phyloP scores from a whole-genome alignment of 2,113 vertebrate species.

The Pituophis catenifer region DNA sequence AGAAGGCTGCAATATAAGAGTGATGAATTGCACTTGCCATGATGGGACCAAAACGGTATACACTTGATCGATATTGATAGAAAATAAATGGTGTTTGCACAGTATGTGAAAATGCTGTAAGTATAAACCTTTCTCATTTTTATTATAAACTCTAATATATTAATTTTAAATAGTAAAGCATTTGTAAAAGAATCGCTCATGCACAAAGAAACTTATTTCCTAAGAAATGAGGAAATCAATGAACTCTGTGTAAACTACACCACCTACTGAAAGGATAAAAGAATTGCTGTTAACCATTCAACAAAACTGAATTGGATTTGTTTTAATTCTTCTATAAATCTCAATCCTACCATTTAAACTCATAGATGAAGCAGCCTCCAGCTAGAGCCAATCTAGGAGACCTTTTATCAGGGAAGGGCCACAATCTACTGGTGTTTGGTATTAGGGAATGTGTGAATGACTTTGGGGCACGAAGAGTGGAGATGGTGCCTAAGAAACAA shows the following conservation, averaged over 20 bases:
- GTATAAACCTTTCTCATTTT: background rate
- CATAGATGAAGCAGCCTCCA: background rate
- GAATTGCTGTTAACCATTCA: background rate
- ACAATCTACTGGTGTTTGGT: background rate
- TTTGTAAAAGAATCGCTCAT: background rate
- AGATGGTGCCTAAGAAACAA: background rate
- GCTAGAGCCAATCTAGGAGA: background rate
- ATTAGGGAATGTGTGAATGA: background rate
- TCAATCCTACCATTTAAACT: background rate
- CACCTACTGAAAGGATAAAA: background rate
- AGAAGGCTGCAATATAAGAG: background rate
- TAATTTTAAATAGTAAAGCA: background rate
- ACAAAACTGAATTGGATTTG: background rate
- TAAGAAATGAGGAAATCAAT: background rate
- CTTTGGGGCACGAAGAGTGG: background rate
- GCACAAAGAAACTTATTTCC: background rate
- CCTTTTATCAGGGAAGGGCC: background rate
- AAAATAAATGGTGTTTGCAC: background rate
- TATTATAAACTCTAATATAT: background rate
- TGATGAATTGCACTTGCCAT: background rate
- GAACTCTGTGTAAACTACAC: background rate
- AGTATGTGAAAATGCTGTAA: background rate
- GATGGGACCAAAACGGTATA: background rate
- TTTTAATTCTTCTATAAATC: background rate
- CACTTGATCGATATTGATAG: background rate